Evolutionary conservation across 2,888 invertebrate species (phyloP).

Genomic region (Miltochrista miniata): DNA sequence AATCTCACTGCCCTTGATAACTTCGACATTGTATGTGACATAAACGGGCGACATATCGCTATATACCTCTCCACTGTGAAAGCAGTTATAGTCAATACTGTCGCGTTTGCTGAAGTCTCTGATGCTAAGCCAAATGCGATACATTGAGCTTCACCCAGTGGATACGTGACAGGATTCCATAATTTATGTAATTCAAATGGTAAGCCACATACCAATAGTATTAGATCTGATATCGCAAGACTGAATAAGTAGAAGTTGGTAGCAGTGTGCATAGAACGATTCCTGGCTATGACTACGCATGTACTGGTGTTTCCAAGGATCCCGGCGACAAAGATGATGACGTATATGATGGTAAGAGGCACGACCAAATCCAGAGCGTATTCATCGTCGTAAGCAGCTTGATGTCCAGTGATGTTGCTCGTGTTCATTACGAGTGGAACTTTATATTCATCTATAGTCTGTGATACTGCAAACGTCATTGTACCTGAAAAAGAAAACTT

Average conservation of each 20-base stretch:
- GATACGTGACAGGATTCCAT: slow-evolving; percentile 89
- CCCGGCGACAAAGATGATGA: slow-evolving; percentile 88
- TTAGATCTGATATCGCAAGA: slow-evolving; percentile 89
- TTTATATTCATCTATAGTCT: slow-evolving; percentile 55
- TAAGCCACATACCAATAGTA: slow-evolving; percentile 89
- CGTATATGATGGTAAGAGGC: slow-evolving; percentile 87
- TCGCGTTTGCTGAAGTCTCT: slow-evolving; percentile 94
- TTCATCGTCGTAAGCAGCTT: slow-evolving; percentile 55
- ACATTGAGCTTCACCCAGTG: slow-evolving; percentile 91
- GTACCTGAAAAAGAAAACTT: slow-evolving; percentile 48
- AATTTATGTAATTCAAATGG: slow-evolving; percentile 91
- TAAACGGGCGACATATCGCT: slow-evolving; percentile 93
- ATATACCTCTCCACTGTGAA: slow-evolving; percentile 95
- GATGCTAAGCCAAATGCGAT: slow-evolving; percentile 89
- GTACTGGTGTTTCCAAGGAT: slow-evolving; percentile 91
- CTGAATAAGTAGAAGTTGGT: slow-evolving; percentile 93
- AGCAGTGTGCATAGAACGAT: slow-evolving; percentile 92
- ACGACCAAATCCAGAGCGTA: slow-evolving; percentile 85
- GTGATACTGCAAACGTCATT: slow-evolving; percentile 40
- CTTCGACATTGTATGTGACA: slow-evolving; percentile 92
- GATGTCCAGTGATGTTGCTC: slow-evolving; percentile 55
- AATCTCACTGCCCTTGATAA: slow-evolving; percentile 91
- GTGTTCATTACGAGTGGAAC: slow-evolving; percentile 49
- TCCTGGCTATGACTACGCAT: slow-evolving; percentile 90
- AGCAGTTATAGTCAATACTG: slow-evolving; percentile 93